Conservation (phyloP, 2,888 invertebrate species). For the Cantharis rufa region DNA sequence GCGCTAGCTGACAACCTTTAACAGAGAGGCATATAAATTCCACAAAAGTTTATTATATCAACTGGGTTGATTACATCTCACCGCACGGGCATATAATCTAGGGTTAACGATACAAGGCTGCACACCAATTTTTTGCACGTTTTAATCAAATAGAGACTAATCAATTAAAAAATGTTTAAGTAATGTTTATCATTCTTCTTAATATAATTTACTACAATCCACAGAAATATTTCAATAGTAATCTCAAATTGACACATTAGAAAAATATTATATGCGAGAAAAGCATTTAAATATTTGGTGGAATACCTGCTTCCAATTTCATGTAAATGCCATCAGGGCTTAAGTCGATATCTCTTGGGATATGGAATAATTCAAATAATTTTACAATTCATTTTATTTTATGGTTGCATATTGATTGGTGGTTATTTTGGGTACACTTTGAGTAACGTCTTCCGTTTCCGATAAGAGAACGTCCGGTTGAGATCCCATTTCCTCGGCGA, state of each 20-base stretch:
- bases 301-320: background rate
- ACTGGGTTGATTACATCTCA: background rate
- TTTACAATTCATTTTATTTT: conserved; percentile 30
- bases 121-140: background rate
- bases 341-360: background rate
- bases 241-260: background rate
- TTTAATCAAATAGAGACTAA: background rate
- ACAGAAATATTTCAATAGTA: background rate
- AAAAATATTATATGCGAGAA: background rate
- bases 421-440: conserved; percentile 13
- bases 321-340: background rate
- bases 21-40: background rate
- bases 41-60: background rate
- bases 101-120: background rate
- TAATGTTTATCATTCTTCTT: background rate
- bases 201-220: background rate
- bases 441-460: conserved; percentile 43
- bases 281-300: background rate
- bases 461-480: conserved; percentile 52
- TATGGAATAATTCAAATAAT: background rate
- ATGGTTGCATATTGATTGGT: conserved; percentile 34
- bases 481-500: conserved; percentile 47
- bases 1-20: background rate
- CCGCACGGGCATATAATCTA: background rate
- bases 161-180: background rate